phyloP scores from a whole-genome alignment of 2,797 vertebrate genomes.

The Acrossocheilus fasciatus region DNA sequence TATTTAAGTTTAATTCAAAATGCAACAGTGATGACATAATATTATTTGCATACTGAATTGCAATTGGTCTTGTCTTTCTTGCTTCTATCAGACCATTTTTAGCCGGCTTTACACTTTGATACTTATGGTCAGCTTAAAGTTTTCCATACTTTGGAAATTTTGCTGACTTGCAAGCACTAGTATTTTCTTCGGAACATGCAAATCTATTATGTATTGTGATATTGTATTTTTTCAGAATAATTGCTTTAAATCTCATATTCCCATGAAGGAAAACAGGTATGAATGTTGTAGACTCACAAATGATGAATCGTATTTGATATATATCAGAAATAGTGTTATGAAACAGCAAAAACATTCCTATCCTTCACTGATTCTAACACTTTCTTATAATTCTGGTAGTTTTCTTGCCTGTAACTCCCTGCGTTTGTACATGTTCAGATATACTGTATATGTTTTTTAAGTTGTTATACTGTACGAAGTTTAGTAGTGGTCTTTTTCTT shows the following conservation, averaged over 20 bases:
- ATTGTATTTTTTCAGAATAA: background rate
- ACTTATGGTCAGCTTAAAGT: background rate
- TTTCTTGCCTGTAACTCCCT: background rate
- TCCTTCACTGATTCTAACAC: background rate
- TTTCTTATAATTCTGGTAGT: background rate
- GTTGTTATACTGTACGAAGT: background rate
- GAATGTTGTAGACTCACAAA: background rate
- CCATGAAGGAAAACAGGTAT: background rate
- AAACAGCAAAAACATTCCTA: background rate
- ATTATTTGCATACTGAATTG: background rate
- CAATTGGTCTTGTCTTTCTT: background rate
- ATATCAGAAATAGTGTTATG: background rate
- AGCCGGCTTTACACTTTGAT: background rate
- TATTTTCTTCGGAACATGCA: background rate
- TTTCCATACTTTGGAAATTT: background rate
- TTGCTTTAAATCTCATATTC: conserved; percentile 1
- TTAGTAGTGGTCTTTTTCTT: background rate
- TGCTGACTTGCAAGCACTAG: background rate
- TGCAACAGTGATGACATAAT: background rate
- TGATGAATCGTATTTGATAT: background rate
- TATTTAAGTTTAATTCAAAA: background rate
- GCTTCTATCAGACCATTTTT: background rate
- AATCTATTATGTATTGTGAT: background rate
- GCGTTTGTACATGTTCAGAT: background rate
- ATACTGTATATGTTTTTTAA: background rate